Percentiles rank a stretch among this genome's conserved stretches.
Evolutionary conservation across 2,888 invertebrate species (phyloP).

Genomic region (Platycheirus rosarum): DNA sequence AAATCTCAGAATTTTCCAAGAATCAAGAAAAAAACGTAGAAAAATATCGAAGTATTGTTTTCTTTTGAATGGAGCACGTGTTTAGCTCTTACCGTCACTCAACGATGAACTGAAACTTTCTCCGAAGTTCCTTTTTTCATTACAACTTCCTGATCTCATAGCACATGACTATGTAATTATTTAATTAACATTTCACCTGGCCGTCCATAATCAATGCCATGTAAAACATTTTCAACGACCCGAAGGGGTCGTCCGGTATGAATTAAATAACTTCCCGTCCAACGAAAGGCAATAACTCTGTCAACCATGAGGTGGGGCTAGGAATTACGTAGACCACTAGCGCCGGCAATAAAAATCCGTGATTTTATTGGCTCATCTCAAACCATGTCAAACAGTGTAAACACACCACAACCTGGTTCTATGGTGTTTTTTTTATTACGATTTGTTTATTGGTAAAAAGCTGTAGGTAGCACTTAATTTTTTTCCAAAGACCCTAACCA

Average conservation of each 20-base stretch:
- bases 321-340: not conserved
- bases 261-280: slow-evolving; percentile 26
- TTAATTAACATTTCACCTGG: slow-evolving; percentile 60
- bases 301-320: slow-evolving; percentile 6
- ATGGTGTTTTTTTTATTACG: slow-evolving; percentile 16
- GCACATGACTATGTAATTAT: slow-evolving; percentile 23
- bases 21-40: too few relatives aligned
- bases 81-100: too few relatives aligned
- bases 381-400: slow-evolving; percentile 13
- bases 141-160: slow-evolving; percentile 17
- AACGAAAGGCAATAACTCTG: not conserved
- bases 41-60: too few relatives aligned
- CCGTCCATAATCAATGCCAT: too few relatives aligned
- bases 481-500: not conserved
- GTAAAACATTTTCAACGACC: slow-evolving; percentile 1
- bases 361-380: not conserved
- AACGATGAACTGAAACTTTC: slow-evolving; percentile 28
- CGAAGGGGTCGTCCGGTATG: slow-evolving; percentile 1
- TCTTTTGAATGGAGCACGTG: too few relatives aligned
- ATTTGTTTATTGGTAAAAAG: slow-evolving; percentile 45
- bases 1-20: too few relatives aligned
- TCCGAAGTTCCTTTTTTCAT: slow-evolving; percentile 15
- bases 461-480: slow-evolving; percentile 30
- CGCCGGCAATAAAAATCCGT: slow-evolving; percentile 33
- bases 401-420: slow-evolving; percentile 10